A percentile compares a stretch with the other conserved stretches of the same genome.
Evolutionary conservation across 2,797 vertebrate species (phyloP).

Genomic region (Notoglanidium macrostoma): DNA sequence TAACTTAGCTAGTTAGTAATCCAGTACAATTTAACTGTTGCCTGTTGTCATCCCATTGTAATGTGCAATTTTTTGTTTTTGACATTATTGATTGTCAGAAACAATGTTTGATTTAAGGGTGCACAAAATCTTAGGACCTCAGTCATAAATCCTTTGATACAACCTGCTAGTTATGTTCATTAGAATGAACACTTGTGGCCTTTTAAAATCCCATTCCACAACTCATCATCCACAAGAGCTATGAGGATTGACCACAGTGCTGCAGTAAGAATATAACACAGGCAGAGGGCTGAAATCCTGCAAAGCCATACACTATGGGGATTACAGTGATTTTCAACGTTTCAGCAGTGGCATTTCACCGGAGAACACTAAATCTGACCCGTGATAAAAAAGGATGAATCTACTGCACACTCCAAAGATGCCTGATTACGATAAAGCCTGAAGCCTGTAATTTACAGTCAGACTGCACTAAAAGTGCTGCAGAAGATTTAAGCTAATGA

Average conservation of each 20-base stretch:
- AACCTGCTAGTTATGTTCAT: slow-evolving; percentile 3
- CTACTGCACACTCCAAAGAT: slow-evolving; percentile 2
- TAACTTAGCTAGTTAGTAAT: neutral
- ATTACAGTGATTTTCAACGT: slow-evolving; percentile 22
- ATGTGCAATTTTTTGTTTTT: neutral
- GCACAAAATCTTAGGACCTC: neutral
- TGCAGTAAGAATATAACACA: slow-evolving; percentile 20
- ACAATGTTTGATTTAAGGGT: neutral
- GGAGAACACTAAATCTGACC: slow-evolving; percentile 19
- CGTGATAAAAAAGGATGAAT: slow-evolving; percentile 4
- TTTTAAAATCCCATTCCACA: slow-evolving; percentile 15
- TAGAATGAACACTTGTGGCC: neutral
- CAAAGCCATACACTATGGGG: slow-evolving; percentile 20
- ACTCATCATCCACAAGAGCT: neutral
- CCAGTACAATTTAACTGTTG: neutral
- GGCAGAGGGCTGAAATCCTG: slow-evolving; percentile 28
- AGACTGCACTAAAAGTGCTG: neutral
- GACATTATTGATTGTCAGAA: neutral
- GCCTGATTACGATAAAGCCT: neutral
- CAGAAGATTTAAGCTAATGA: neutral
- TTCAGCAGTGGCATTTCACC: slow-evolving; percentile 30
- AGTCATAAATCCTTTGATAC: slow-evolving; percentile 11
- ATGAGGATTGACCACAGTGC: neutral
- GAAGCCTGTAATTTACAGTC: neutral
- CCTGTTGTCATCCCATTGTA: neutral